Base-by-base conservation (phyloP, 2,797 vertebrate genomes). In the Bradypus variegatus region DNA sequence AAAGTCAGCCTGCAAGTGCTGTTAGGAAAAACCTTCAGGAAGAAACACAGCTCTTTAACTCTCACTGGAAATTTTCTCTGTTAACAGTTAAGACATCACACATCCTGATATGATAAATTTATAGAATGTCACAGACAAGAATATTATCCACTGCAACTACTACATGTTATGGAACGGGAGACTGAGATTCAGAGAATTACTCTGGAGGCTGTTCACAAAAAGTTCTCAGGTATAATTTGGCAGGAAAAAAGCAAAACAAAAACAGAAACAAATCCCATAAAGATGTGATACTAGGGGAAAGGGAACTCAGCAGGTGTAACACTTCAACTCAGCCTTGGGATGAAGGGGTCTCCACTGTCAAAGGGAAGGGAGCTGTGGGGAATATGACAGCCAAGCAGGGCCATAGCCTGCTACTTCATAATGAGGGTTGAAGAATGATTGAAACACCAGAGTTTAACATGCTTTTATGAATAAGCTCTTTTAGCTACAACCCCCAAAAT, bases 381-480 rank as follows among this genome's bases (percentile, higher is more conserved):
- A 45, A 64, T 38, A 78, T 55, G 9, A 7, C 3, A 53, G 7
- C 5, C 50, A 79, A 75, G 67, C 69, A 65, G 75, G 80, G 50
- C 38, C 53, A 67, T 18, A 72, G 89, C 1, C 69, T 88, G 77
- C 31, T 79, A 76, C 15, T 50, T 33, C 38, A 0, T 19, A 70
- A 45, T 15, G 9, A 0, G 33, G 60, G 11, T 85, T 85, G 70
- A 67, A 18, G 25, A 96, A 92, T 95, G 58, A 93, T 41, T 88
- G 78, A 90, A 93, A 5, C 27, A 11, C 76, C 2, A 8, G 6
- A 80, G n/a, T 84, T 96, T 9, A 53, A 69, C 50, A 48, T 27
- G 72, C 50, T 87, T 81, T 89, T 90, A 89, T 88, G 81, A 33
- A 90, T 41, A 12, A 86, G 38, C 69, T 45, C 73, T 94, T 45